phyloP scores from a whole-genome alignment of 2,888 invertebrate species.

The Zaprionus lineosus region DNA sequence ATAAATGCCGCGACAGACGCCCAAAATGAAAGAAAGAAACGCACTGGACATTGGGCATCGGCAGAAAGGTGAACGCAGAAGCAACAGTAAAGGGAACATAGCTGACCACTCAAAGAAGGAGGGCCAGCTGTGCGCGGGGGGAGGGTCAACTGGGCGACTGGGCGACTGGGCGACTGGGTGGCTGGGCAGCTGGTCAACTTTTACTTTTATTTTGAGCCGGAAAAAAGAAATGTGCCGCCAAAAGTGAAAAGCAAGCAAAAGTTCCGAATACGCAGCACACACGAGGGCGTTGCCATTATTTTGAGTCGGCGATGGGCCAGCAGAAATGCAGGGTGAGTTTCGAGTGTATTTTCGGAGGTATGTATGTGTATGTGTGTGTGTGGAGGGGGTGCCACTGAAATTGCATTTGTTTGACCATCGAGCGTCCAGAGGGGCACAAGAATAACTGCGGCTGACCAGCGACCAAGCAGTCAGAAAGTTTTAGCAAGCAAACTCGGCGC shows the following conservation, averaged over 20 bases:
- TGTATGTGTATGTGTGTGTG: not conserved
- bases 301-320: constrained; percentile 12
- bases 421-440: constrained; percentile 51
- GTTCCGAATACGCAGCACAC: constrained; percentile 36
- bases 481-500: constrained; percentile 73
- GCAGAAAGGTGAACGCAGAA: not conserved
- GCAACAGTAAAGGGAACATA: constrained; percentile 10
- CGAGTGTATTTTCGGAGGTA: not conserved
- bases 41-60: not conserved
- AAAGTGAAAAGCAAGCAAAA: constrained; percentile 76
- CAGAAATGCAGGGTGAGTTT: too few relatives aligned
- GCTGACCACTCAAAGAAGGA: constrained; percentile 49
- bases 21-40: constrained; percentile 38
- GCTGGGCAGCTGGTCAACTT: constrained; percentile 41
- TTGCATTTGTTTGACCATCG: constrained; percentile 69
- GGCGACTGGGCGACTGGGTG: constrained; percentile 2
- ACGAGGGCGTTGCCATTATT: constrained; percentile 25
- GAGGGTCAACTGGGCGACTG: not conserved
- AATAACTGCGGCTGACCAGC: constrained; percentile 81
- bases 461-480: constrained; percentile 82
- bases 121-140: not conserved
- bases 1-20: constrained; percentile 71
- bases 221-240: constrained; percentile 64
- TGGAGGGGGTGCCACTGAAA: constrained; percentile 20
- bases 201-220: constrained; percentile 71